Percentiles rank a stretch among this genome's conserved stretches.
Conservation (phyloP, 2,888 invertebrate genomes). For the Lasioglossum malachurum region DNA sequence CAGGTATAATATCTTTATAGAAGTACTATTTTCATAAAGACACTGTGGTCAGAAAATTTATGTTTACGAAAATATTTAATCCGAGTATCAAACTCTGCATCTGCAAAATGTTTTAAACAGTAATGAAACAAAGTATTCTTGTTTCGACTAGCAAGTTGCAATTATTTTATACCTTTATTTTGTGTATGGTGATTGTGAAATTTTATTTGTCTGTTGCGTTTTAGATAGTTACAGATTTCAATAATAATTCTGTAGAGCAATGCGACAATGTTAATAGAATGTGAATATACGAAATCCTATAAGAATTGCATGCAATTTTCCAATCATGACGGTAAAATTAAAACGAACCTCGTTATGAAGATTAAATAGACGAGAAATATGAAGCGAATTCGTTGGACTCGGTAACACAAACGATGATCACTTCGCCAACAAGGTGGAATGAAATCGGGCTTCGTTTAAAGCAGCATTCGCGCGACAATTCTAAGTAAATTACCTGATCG, state of each 20-base stretch:
- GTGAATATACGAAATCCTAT: background rate
- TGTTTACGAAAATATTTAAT: background rate
- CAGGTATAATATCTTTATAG: background rate
- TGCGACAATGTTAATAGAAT: background rate
- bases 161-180: background rate
- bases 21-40: background rate
- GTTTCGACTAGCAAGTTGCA: background rate
- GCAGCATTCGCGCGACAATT: constrained; percentile 15
- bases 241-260: background rate
- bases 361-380: background rate
- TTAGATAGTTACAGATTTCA: background rate
- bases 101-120: background rate
- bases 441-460: background rate
- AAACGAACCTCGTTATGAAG: background rate
- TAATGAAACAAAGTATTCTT: background rate
- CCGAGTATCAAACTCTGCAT: background rate
- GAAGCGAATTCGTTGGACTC: background rate
- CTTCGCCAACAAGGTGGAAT: background rate
- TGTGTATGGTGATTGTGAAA: background rate
- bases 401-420: background rate
- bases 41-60: background rate
- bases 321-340: background rate
- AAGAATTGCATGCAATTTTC: background rate
- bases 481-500: constrained; percentile 25
- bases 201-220: background rate